These are phyloP conservation scores for Struthidea cinerea DNA, from an alignment of 2,113 vertebrate species.

Conservation along the genomic window DNA sequence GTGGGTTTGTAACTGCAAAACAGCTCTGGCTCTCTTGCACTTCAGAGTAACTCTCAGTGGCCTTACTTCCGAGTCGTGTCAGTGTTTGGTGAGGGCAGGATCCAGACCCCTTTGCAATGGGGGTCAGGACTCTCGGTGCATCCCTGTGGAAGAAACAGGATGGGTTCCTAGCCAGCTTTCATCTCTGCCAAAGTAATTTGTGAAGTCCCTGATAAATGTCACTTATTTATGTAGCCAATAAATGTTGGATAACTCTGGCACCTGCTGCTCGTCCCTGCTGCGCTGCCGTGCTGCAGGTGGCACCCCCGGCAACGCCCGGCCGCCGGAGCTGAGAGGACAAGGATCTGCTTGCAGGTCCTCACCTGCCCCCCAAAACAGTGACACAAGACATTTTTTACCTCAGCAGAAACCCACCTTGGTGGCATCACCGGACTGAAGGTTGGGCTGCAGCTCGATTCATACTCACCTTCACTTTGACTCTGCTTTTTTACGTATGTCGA, in stretches of 20 bases:
- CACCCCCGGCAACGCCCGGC: not conserved
- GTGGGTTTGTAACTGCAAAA: not conserved
- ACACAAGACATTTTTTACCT: not conserved
- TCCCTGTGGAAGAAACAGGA: not conserved
- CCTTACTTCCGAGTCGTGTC: not conserved
- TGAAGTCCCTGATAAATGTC: not conserved
- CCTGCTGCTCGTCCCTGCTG: not conserved
- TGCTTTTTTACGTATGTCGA: fast-evolving
- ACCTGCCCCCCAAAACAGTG: not conserved
- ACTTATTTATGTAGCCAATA: conserved; percentile 51
- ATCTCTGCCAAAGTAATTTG: conserved; percentile 27
- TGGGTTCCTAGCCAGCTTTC: not conserved
- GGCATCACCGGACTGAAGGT: not conserved
- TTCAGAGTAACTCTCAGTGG: not conserved
- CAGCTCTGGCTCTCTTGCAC: not conserved
- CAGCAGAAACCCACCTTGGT: not conserved
- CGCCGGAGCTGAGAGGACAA: not conserved
- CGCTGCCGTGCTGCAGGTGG: not conserved
- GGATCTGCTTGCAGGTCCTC: not conserved
- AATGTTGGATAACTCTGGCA: not conserved
- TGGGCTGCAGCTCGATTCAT: not conserved
- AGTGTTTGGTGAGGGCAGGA: not conserved
- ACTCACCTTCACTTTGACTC: not conserved
- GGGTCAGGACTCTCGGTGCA: not conserved
- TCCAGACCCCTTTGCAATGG: not conserved